phyloP scores from a whole-genome alignment of 2,113 vertebrate genomes.

The Anas platyrhynchos region DNA sequence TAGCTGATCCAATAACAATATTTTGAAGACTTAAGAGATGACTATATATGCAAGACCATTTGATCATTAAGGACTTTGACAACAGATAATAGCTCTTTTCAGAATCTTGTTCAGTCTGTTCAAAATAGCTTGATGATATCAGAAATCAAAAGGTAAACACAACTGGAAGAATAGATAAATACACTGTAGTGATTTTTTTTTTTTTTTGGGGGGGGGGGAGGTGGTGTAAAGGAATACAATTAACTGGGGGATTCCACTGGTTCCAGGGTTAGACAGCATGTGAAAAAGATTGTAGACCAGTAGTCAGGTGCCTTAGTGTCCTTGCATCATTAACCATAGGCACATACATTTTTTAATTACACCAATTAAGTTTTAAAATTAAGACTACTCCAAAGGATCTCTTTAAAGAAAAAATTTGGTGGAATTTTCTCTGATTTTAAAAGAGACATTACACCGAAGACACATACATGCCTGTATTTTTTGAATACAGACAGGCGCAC shows the following conservation, averaged over 20 bases:
- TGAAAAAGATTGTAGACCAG: neutral
- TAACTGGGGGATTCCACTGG: neutral
- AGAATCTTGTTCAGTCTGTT: neutral
- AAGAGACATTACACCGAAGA: neutral
- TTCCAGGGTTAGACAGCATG: neutral
- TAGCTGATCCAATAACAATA: neutral
- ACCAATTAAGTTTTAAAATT: neutral
- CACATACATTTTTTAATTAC: neutral
- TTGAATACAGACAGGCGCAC: slow-evolving; percentile 31
- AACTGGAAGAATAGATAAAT: neutral
- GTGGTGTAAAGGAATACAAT: neutral
- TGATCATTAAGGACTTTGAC: neutral
- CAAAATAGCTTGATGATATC: neutral
- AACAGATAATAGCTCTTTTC: neutral
- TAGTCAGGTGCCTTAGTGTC: neutral
- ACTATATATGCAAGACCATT: neutral
- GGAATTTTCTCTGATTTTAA: neutral
- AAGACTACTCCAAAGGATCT: neutral
- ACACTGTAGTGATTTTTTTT: neutral
- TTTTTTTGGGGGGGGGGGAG: too few species aligned
- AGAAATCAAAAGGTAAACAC: neutral
- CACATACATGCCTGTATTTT: neutral
- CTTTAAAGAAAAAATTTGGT: neutral
- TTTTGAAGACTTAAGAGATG: neutral
- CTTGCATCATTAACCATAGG: neutral